Base-by-base conservation (phyloP, 2,888 invertebrate species). In the Ctenicera cuprea region DNA sequence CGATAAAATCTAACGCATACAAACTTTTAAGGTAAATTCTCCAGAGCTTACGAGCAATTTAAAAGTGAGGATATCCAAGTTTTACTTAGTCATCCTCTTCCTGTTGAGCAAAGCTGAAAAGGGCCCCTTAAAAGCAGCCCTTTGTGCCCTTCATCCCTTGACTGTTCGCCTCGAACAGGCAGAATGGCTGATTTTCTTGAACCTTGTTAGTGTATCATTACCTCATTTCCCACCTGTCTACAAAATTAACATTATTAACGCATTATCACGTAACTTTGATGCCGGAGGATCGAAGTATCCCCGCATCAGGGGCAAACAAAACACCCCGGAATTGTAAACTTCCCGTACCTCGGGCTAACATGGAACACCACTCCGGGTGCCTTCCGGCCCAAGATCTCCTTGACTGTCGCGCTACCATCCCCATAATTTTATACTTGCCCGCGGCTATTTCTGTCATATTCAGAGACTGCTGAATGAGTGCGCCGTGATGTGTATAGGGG, bases 221-320 rank as follows among this genome's bases (percentile, higher is more conserved):
- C 68, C 66, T 59, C 69, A 73, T 72, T 72, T 76, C 71, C 77
- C 68, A 78, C 78, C 80, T 79, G 80, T 77, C 76, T 74, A 66
- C 66, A 71, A 76, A 76, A 76, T 75, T 78, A 80, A 80, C 78
- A 77, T 78, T 78, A 79, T 80, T 79, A 79, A 78, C 79, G 80
- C 78, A 79, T 80, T 78, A 80, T 79, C 80, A 78, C 80, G 78
- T 77, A 80, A 78, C 75, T 79, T 77, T 73, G 71, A 63, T 71
- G 73, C 65, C 73, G 18, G 65, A 71, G 68, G 66, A 75, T 75
- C 67, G 71, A 75, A 67, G 62, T 68, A 75, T 68, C 68, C 71
- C 71, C 64, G 50, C 71, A 63, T 62, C 64, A 54, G 57, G 59
- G 66, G 50, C 59, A 68, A 75, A 71, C 71, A 71, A 71, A 71